phyloP scores from a whole-genome alignment of 2,113 vertebrate genomes.

The Anguilla japonica region DNA sequence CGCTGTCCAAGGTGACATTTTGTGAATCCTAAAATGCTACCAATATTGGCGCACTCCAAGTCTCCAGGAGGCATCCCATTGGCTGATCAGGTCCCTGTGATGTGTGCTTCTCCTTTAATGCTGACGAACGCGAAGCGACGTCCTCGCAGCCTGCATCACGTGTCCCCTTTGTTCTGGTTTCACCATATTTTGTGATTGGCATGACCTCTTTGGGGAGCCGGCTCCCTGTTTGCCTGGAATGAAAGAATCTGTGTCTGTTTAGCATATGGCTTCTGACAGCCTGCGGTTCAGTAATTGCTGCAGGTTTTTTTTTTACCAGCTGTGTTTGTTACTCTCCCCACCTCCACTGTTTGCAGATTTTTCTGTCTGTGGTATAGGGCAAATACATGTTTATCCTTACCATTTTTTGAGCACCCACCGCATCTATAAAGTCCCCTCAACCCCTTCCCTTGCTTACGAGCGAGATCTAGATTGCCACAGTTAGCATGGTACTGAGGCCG shows the following conservation, averaged over 20 bases:
- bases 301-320: slow-evolving; percentile 48
- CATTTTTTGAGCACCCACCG: slow-evolving; percentile 17
- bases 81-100: not conserved
- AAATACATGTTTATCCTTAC: slow-evolving; percentile 31
- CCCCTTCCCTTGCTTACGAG: not conserved
- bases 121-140: not conserved
- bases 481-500: slow-evolving; percentile 14
- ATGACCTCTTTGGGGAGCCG: not conserved
- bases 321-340: not conserved
- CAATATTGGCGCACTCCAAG: no score
- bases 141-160: not conserved
- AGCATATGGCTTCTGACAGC: slow-evolving; percentile 27
- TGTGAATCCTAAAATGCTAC: no score
- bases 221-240: not conserved
- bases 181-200: not conserved
- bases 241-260: slow-evolving; percentile 44
- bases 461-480: not conserved
- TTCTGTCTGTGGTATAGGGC: not conserved
- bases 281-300: slow-evolving; percentile 43
- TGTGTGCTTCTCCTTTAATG: not conserved
- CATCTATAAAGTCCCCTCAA: not conserved
- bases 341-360: not conserved
- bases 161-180: not conserved
- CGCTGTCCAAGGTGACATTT: no score
- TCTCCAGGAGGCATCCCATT: no score